Evolutionary conservation across 2,113 vertebrate species (phyloP).

Genomic region (Burhinus oedicnemus): DNA sequence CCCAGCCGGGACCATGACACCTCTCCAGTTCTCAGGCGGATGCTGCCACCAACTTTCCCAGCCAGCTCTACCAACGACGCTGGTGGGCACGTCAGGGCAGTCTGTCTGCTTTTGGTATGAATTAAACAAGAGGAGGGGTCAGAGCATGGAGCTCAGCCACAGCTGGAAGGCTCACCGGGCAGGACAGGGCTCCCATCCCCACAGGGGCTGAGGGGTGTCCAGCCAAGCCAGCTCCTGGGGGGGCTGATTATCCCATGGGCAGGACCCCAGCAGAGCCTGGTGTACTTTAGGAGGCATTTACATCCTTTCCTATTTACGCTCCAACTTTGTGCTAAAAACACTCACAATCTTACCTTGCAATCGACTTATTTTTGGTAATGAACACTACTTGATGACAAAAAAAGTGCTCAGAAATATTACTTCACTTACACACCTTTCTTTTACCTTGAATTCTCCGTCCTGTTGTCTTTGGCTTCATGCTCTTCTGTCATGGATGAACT

Average conservation of each 20-base stretch:
- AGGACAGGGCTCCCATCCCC: background rate
- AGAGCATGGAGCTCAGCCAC: background rate
- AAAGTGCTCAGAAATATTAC: background rate
- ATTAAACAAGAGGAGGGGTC: background rate
- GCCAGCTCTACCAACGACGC: background rate
- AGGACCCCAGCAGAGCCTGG: background rate
- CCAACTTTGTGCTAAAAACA: background rate
- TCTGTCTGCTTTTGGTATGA: background rate
- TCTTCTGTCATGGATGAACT: background rate
- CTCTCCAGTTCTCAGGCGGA: background rate
- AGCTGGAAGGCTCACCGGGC: rapidly evolving
- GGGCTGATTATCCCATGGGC: background rate
- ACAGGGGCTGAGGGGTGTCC: background rate
- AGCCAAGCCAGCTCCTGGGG: background rate
- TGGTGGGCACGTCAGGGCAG: background rate
- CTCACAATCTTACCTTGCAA: background rate
- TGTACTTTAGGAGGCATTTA: background rate
- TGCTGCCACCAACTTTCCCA: background rate
- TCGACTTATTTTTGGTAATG: background rate
- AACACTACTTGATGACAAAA: background rate
- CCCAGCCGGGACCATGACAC: background rate
- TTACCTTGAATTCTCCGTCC: background rate
- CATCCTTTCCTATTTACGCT: background rate
- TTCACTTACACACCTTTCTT: background rate
- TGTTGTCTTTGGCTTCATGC: background rate